Conservation (phyloP, 1,140 invertebrate genomes). For the Diorhabda sublineata region DNA sequence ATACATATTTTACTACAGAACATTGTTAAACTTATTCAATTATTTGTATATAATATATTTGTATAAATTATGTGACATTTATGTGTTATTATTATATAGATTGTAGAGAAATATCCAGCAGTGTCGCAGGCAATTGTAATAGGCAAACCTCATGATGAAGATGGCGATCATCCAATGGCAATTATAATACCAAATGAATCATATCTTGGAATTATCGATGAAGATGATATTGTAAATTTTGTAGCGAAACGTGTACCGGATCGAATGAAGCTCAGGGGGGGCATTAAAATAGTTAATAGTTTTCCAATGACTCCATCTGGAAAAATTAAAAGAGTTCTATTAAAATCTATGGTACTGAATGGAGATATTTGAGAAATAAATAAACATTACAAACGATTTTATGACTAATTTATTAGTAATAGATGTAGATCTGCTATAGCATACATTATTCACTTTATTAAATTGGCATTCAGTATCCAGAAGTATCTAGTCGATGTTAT, state of each 20-base stretch:
- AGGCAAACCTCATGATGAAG: slow-evolving; percentile 34
- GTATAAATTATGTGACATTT: background rate
- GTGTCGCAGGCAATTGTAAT: background rate
- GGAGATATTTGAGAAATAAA: slow-evolving; percentile 9
- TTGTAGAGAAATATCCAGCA: background rate
- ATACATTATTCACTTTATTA: too few species aligned
- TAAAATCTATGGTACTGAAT: slow-evolving; percentile 24
- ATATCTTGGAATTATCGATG: slow-evolving; percentile 42
- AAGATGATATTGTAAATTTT: slow-evolving; percentile 48
- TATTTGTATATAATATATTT: background rate
- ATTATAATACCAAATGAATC: slow-evolving; percentile 52
- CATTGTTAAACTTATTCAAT: too few species aligned
- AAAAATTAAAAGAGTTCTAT: slow-evolving; percentile 55
- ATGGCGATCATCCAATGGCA: slow-evolving; percentile 63
- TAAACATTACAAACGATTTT: slow-evolving; percentile 4
- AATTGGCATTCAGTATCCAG: too few species aligned
- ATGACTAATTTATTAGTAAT: too few species aligned
- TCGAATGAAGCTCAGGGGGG: slow-evolving; percentile 52
- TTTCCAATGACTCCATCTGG: slow-evolving; percentile 61
- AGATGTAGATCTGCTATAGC: too few species aligned
- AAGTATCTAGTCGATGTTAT: too few species aligned
- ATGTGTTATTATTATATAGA: background rate
- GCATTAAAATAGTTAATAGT: slow-evolving; percentile 55
- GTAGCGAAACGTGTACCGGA: slow-evolving; percentile 45
- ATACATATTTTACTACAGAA: too few species aligned